A percentile compares a stretch with the other conserved stretches of the same genome.
phyloP scores from a whole-genome alignment of 2,113 vertebrate species.

The Prionailurus viverrinus region DNA sequence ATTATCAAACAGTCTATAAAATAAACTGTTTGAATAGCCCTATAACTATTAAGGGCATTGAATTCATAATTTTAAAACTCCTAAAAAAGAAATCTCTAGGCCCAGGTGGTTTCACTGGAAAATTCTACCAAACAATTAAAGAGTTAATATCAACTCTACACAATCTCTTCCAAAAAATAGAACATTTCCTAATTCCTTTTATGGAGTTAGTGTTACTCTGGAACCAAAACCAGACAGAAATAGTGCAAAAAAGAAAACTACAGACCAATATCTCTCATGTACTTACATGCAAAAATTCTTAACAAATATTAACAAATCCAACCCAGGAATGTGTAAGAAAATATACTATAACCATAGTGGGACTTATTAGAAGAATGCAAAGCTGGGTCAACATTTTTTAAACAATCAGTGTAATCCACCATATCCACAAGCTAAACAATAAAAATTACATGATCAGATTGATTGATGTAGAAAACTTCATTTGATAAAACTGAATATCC shows the following conservation, averaged over 20 bases:
- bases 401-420: background rate
- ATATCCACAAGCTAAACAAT: background rate
- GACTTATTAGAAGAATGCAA: background rate
- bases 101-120: background rate
- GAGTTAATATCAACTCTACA: background rate
- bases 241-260: background rate
- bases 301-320: background rate
- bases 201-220: background rate
- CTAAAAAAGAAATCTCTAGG: background rate
- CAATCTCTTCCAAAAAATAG: background rate
- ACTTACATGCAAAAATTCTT: background rate
- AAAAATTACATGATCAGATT: background rate
- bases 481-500: background rate
- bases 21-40: background rate
- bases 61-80: slow-evolving; percentile 1
- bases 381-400: background rate
- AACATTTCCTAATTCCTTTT: background rate
- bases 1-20: background rate
- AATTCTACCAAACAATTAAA: background rate
- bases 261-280: background rate
- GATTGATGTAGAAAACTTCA: background rate
- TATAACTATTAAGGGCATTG: background rate
- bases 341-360: background rate
- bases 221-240: background rate
- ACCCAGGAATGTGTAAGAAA: background rate